phyloP scores from a whole-genome alignment of 2,113 vertebrate species.

The Atractosteus spatula region DNA sequence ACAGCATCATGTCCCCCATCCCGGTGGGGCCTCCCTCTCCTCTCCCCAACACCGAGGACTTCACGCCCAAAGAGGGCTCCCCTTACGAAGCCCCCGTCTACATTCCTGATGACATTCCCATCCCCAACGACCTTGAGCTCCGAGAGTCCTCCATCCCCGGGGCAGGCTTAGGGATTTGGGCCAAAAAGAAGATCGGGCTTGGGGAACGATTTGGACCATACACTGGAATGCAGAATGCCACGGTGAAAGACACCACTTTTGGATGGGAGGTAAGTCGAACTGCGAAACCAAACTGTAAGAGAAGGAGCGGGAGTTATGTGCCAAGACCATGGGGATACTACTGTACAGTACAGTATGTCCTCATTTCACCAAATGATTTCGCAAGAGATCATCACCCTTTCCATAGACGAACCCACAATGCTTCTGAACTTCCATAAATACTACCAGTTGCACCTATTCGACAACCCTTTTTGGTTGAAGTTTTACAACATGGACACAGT shows the following conservation, averaged over 20 bases:
- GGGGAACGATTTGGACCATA: conserved; percentile 90
- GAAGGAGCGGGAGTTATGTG: too few species aligned
- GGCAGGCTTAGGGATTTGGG: conserved; percentile 93
- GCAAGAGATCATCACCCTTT: too few species aligned
- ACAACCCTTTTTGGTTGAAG: too few species aligned
- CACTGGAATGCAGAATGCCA: conserved; percentile 67
- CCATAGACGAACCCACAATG: too few species aligned
- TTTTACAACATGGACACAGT: too few species aligned
- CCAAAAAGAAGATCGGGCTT: conserved; percentile 79
- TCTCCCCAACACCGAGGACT: conserved; percentile 89
- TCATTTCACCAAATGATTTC: too few species aligned
- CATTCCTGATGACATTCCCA: conserved; percentile 98
- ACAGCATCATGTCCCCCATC: conserved; percentile 89
- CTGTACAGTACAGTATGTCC: too few species aligned
- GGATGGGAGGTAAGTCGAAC: conserved; percentile 91
- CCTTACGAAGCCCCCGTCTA: conserved; percentile 97
- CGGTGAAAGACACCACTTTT: conserved; percentile 82
- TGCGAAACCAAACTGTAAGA: neutral
- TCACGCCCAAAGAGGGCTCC: conserved; percentile 97
- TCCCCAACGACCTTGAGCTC: conserved; percentile 92
- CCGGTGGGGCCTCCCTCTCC: conserved; percentile 81
- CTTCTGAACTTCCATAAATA: too few species aligned
- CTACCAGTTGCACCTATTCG: too few species aligned
- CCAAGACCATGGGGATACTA: too few species aligned
- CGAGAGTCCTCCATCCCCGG: conserved; percentile 94